These are phyloP conservation scores for Clarias macrocephalus DNA, from an alignment of 2,113 vertebrate genomes.

Conservation along the genomic window DNA sequence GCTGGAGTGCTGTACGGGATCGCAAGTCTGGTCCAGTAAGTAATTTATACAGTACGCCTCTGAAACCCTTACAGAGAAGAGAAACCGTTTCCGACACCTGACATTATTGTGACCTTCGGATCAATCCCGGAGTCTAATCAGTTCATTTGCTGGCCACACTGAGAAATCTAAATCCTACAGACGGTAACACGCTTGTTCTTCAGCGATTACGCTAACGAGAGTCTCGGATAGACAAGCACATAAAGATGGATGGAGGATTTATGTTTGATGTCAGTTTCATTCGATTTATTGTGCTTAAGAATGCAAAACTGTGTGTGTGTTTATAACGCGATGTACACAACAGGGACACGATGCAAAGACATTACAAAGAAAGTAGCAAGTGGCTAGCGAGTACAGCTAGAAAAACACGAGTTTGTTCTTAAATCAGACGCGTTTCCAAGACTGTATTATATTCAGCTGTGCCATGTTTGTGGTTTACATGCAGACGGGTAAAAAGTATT, in stretches of 20 bases:
- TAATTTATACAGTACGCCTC: not conserved
- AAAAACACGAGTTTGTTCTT: not conserved
- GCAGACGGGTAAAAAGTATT: too few relatives aligned
- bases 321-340: not conserved
- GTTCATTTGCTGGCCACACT: not conserved
- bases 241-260: not conserved
- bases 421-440: not conserved
- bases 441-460: not conserved
- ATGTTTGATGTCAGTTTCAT: not conserved
- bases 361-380: not conserved
- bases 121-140: not conserved
- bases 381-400: not conserved
- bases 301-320: not conserved
- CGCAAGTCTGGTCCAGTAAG: not conserved
- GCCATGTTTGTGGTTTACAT: not conserved
- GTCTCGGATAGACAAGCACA: not conserved
- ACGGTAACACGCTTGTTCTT: not conserved
- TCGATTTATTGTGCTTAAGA: not conserved
- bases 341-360: not conserved
- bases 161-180: not conserved
- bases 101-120: not conserved
- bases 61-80: not conserved
- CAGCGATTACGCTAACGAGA: not conserved
- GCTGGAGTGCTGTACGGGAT: not conserved
- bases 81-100: not conserved